Conservation (phyloP, 1,140 invertebrate genomes). For the Aethina tumida region DNA sequence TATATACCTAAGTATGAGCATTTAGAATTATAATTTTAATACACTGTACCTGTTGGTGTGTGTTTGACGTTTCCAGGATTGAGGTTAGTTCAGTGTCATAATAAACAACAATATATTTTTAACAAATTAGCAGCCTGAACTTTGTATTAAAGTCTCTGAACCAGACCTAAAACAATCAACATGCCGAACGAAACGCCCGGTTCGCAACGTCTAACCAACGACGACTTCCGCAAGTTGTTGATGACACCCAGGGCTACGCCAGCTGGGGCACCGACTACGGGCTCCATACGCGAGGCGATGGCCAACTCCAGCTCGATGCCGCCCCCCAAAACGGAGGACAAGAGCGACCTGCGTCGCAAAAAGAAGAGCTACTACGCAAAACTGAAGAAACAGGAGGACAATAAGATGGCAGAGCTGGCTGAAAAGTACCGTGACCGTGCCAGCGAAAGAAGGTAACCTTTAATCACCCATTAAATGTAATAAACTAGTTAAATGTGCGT, state of each 20-base stretch:
- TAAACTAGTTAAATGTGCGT: no score
- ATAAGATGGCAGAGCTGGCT: conserved; percentile 89
- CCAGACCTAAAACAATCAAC: conserved; percentile 24
- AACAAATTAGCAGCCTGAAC: no score
- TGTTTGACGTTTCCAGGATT: no score
- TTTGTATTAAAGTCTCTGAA: not conserved
- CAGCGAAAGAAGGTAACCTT: conserved; percentile 83
- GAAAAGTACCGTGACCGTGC: conserved; percentile 92
- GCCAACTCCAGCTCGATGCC: conserved; percentile 38
- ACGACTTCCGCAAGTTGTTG: conserved; percentile 90
- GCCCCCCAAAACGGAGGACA: conserved; percentile 35
- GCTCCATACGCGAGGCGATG: conserved; percentile 49
- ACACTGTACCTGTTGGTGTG: no score
- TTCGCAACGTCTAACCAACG: conserved; percentile 80
- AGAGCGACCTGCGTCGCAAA: conserved; percentile 62
- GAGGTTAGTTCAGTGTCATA: no score
- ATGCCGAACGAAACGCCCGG: conserved; percentile 42
- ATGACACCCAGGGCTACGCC: conserved; percentile 82
- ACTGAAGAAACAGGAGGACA: conserved; percentile 91
- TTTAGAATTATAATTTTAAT: no score
- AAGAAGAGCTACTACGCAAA: conserved; percentile 90
- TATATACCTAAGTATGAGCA: no score
- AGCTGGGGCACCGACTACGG: conserved; percentile 41
- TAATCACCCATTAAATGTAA: no score
- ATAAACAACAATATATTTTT: no score